These are phyloP conservation scores for Sebastes hopkinsi DNA, from an alignment of 2,797 vertebrate species.

Conservation along the genomic window DNA sequence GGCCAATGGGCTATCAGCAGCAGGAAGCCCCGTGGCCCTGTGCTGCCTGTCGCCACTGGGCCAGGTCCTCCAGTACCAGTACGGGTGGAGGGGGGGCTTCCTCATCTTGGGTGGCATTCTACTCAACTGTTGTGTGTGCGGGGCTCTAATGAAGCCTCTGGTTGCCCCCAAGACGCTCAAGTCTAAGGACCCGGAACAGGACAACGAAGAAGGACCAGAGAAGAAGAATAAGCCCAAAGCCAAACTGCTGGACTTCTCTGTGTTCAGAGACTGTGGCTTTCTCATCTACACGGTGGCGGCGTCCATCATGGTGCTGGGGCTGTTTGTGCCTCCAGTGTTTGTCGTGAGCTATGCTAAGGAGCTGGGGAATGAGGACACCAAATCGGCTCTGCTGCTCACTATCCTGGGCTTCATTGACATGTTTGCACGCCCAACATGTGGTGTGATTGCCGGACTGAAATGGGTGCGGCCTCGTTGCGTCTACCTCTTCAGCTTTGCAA, in stretches of 20 bases:
- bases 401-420: constrained; percentile 95
- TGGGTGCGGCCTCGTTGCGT: constrained; percentile 91
- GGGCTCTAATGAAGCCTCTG: constrained; percentile 92
- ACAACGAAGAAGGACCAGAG: constrained; percentile 10
- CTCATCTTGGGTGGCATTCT: constrained; percentile 93
- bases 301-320: constrained; percentile 94
- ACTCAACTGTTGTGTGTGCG: constrained; percentile 95
- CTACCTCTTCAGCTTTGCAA: constrained; percentile 94
- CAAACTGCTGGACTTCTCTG: constrained; percentile 91
- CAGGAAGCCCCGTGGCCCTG: constrained; percentile 94
- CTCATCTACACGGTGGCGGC: constrained; percentile 90
- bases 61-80: constrained; percentile 89
- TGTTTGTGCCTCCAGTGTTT: constrained; percentile 96
- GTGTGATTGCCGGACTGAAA: constrained; percentile 88
- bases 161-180: constrained; percentile 65
- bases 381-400: constrained; percentile 91
- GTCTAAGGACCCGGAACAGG: not conserved
- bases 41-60: constrained; percentile 93
- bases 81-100: constrained; percentile 95
- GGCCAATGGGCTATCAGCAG: constrained; percentile 93
- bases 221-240: constrained; percentile 62
- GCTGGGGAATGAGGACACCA: constrained; percentile 88
- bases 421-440: constrained; percentile 91
- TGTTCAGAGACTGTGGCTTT: constrained; percentile 91
- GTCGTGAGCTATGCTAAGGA: constrained; percentile 95